Evolutionary conservation across 2,888 invertebrate species (phyloP).

Genomic region (Aethes cnicana): DNA sequence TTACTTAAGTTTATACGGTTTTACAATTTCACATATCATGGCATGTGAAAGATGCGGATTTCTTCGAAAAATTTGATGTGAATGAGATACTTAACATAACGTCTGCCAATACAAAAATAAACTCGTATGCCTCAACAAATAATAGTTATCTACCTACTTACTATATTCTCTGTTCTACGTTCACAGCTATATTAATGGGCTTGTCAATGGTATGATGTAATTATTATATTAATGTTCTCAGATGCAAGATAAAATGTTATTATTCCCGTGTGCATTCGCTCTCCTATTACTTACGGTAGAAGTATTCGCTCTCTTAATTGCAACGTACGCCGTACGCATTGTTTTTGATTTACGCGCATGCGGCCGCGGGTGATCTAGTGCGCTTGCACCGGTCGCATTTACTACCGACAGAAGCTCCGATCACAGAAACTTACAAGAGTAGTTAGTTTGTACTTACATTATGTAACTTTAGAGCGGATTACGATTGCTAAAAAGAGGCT

Average conservation of each 20-base stretch:
- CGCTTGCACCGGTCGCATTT: slow-evolving; percentile 46
- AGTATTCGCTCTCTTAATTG: slow-evolving; percentile 63
- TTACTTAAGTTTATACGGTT: too few relatives aligned
- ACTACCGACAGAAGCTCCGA: slow-evolving; percentile 41
- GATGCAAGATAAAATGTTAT: slow-evolving; percentile 69
- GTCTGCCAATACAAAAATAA: too few relatives aligned
- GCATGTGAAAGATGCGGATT: too few relatives aligned
- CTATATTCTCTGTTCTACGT: slow-evolving; percentile 38
- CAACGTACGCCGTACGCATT: slow-evolving; percentile 52
- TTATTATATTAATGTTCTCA: slow-evolving; percentile 71
- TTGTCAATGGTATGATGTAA: slow-evolving; percentile 74
- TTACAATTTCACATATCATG: too few relatives aligned
- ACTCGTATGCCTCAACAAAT: too few relatives aligned
- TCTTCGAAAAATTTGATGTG: too few relatives aligned
- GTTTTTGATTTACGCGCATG: slow-evolving; percentile 44
- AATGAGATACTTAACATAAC: too few relatives aligned
- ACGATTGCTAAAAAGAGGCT: background rate
- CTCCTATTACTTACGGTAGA: slow-evolving; percentile 56
- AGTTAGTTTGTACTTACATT: background rate
- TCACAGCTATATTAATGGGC: slow-evolving; percentile 64
- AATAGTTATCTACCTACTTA: too few relatives aligned
- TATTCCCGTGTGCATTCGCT: slow-evolving; percentile 50
- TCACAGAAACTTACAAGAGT: too few relatives aligned
- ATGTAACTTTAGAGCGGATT: slow-evolving; percentile 4
- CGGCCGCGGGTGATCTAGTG: slow-evolving; percentile 56